phyloP scores from a whole-genome alignment of 2,797 vertebrate genomes.

The Sebastes diploproa region DNA sequence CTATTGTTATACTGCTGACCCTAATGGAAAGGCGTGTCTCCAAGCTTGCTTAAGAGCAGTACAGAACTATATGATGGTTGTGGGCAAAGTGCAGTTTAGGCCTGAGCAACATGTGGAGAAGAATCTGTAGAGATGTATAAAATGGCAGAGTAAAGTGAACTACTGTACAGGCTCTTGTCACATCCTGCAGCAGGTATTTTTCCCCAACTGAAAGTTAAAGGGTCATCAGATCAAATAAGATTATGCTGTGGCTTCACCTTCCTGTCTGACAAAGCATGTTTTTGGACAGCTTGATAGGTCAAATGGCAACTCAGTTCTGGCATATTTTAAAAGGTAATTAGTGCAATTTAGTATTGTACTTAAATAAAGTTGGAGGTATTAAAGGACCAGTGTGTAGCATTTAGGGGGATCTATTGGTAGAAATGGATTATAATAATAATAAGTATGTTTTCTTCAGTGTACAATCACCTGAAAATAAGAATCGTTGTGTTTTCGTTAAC shows the following conservation, averaged over 20 bases:
- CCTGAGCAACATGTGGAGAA: neutral
- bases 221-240: neutral
- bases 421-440: too few relatives aligned
- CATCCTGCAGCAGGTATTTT: neutral
- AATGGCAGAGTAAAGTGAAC: neutral
- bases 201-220: neutral
- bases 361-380: neutral
- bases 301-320: neutral
- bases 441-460: too few relatives aligned
- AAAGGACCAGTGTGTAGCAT: neutral
- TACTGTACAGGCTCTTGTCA: neutral
- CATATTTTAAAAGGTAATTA: neutral
- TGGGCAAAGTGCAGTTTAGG: neutral
- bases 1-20: constrained; percentile 46
- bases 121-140: neutral
- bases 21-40: constrained; percentile 5
- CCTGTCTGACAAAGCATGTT: neutral
- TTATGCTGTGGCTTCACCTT: neutral
- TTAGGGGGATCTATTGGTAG: too few relatives aligned
- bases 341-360: neutral
- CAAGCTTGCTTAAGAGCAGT: neutral
- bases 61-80: constrained; percentile 5
- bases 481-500: too few relatives aligned
- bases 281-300: neutral
- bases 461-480: too few relatives aligned